phyloP scores from a whole-genome alignment of 2,797 vertebrate genomes.

The Labeo calbasu region DNA sequence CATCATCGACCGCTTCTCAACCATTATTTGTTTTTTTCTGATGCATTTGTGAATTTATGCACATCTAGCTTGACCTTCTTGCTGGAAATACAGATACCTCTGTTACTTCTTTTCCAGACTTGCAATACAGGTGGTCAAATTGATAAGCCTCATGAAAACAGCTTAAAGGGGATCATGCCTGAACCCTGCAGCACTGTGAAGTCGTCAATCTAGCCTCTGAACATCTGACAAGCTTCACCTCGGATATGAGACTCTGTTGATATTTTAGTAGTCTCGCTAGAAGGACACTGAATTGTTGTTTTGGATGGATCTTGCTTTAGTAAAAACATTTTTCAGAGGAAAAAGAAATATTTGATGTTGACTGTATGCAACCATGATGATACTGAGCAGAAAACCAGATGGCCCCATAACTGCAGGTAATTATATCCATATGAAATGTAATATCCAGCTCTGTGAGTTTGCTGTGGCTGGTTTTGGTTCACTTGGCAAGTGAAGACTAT shows the following conservation, averaged over 20 bases:
- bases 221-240: slow-evolving; percentile 14
- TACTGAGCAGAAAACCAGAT: slow-evolving; percentile 89
- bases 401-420: slow-evolving; percentile 90
- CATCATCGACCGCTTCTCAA: not conserved
- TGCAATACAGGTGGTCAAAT: slow-evolving; percentile 23
- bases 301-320: slow-evolving; percentile 30
- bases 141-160: slow-evolving; percentile 35
- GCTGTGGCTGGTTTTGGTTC: not conserved
- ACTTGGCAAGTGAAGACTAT: not conserved
- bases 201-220: not conserved
- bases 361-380: slow-evolving; percentile 80
- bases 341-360: slow-evolving; percentile 50
- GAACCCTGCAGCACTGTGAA: slow-evolving; percentile 1
- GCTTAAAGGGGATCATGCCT: slow-evolving; percentile 36
- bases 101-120: not conserved
- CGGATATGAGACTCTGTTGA: slow-evolving; percentile 33
- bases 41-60: not conserved
- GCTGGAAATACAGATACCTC: not conserved
- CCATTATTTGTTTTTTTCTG: not conserved
- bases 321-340: not conserved
- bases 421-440: slow-evolving; percentile 40
- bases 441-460: slow-evolving; percentile 20
- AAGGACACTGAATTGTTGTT: not conserved
- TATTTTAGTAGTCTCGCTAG: not conserved
- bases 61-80: not conserved